Evolutionary conservation across 2,113 vertebrate species (phyloP).

Genomic region (Microcebus lehilahytsara): DNA sequence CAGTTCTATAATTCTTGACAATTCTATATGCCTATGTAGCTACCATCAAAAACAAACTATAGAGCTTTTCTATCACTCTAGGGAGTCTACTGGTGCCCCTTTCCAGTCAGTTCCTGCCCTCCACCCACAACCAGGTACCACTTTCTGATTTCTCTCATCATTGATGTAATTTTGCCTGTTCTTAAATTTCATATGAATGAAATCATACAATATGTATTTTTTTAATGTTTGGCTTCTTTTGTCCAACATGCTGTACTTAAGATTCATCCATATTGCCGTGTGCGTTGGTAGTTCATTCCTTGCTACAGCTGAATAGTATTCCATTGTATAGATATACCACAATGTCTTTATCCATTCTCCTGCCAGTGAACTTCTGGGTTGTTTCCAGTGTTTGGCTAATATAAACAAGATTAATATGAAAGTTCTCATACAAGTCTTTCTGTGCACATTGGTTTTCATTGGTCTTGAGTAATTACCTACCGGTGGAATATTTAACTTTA

Average conservation of each 20-base stretch:
- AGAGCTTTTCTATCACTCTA: background rate
- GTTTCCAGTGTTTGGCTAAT: background rate
- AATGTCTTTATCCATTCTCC: background rate
- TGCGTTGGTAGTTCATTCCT: background rate
- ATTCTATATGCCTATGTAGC: background rate
- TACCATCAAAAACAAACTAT: background rate
- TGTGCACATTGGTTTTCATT: background rate
- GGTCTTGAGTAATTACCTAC: background rate
- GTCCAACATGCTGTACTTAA: background rate
- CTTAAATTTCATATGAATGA: background rate
- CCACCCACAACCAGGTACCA: background rate
- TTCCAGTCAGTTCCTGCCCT: background rate
- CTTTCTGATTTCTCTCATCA: background rate
- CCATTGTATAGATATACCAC: background rate
- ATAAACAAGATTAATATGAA: background rate
- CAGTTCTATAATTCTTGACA: conserved; percentile 1
- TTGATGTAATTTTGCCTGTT: background rate
- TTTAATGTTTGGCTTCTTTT: background rate
- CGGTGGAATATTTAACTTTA: background rate
- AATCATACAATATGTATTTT: background rate
- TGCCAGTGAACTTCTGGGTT: background rate
- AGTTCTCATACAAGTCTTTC: background rate
- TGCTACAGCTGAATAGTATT: background rate
- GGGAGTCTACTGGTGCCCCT: background rate
- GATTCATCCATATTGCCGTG: background rate